Percentiles rank a stretch among this genome's conserved stretches.
These are phyloP conservation scores for Platerodrilus igneus DNA, from an alignment of 2,888 invertebrate species.

Conservation along the genomic window DNA sequence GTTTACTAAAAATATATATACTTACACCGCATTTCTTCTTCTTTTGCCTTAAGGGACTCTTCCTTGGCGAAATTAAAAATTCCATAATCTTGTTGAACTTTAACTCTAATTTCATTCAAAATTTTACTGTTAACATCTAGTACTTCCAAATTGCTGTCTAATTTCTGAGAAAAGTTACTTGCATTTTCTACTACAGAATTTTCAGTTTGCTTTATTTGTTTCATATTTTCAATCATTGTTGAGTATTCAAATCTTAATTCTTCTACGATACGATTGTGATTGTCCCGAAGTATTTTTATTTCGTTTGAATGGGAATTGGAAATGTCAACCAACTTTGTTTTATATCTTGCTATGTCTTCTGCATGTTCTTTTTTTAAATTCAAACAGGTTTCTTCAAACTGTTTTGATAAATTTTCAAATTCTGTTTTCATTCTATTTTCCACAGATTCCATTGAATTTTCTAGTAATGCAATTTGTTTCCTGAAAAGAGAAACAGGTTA, in stretches of 20 bases:
- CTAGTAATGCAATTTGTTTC: slow-evolving; percentile 56
- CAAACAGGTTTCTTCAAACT: slow-evolving; percentile 52
- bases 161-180: slow-evolving; percentile 50
- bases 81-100: slow-evolving; percentile 49
- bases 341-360: slow-evolving; percentile 37
- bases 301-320: slow-evolving; percentile 39
- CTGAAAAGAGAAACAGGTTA: no score
- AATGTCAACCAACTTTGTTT: slow-evolving; percentile 38
- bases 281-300: slow-evolving; percentile 51
- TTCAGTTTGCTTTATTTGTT: slow-evolving; percentile 54
- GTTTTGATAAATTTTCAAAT: slow-evolving; percentile 51
- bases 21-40: slow-evolving; percentile 54
- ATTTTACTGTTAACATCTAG: slow-evolving; percentile 50
- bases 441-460: slow-evolving; percentile 53
- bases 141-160: slow-evolving; percentile 50
- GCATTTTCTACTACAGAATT: slow-evolving; percentile 51
- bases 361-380: slow-evolving; percentile 34
- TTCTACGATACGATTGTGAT: slow-evolving; percentile 50
- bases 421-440: slow-evolving; percentile 60
- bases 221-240: slow-evolving; percentile 56
- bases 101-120: slow-evolving; percentile 50
- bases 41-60: slow-evolving; percentile 51
- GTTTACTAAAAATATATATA: no score
- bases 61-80: slow-evolving; percentile 50
- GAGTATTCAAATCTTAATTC: slow-evolving; percentile 52